phyloP scores from a whole-genome alignment of 2,797 vertebrate species.

The Argentina silus region DNA sequence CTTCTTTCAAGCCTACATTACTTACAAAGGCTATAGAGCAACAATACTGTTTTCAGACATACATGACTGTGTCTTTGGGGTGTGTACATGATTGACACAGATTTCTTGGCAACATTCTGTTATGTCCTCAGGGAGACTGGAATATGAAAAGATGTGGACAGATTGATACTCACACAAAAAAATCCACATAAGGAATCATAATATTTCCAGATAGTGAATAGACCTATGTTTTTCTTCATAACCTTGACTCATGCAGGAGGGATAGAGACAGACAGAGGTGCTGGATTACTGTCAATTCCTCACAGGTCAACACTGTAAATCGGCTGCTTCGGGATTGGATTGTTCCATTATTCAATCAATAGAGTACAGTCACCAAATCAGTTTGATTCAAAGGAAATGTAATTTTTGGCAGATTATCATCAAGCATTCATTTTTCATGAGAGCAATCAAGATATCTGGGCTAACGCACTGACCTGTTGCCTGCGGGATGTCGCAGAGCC shows the following conservation, averaged over 20 bases:
- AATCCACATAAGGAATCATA: not conserved
- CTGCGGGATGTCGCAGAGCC: constrained; percentile 73
- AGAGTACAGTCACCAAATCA: constrained; percentile 40
- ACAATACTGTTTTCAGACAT: not conserved
- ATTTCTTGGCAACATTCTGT: not conserved
- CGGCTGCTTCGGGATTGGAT: constrained; percentile 9
- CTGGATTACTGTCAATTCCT: not conserved
- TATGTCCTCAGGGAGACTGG: not conserved
- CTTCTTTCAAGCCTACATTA: too few relatives aligned
- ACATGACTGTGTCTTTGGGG: not conserved
- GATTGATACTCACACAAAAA: not conserved
- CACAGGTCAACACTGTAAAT: constrained; percentile 3
- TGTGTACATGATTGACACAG: constrained; percentile 3
- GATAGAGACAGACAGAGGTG: not conserved
- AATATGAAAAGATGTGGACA: constrained; percentile 5
- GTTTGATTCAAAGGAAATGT: constrained; percentile 49
- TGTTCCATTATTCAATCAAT: constrained; percentile 24
- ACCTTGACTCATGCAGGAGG: not conserved
- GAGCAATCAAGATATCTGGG: constrained; percentile 40
- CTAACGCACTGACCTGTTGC: constrained; percentile 82
- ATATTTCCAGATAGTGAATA: not conserved
- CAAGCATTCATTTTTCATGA: constrained; percentile 64
- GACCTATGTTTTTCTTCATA: not conserved
- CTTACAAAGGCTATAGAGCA: too few relatives aligned
- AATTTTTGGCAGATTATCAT: constrained; percentile 63